Conservation (phyloP, 2,113 vertebrate species). For the Toxotes jaculatrix region DNA sequence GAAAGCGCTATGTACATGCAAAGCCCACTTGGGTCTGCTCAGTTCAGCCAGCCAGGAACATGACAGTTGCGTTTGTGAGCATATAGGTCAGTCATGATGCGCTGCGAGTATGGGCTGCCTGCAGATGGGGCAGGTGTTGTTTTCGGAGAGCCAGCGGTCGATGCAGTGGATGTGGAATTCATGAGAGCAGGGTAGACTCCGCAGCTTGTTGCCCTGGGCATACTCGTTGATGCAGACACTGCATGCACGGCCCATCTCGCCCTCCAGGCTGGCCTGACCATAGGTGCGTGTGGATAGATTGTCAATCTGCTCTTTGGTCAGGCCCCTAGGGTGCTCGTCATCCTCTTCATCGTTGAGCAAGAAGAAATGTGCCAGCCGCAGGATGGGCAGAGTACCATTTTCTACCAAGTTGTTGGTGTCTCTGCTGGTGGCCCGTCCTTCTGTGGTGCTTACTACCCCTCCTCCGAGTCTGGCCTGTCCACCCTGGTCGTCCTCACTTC, state of each 20-base stretch:
- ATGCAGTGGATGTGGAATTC: conserved; percentile 98
- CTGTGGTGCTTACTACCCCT: conserved; percentile 62
- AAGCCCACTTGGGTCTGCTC: conserved; percentile 67
- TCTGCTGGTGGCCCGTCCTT: conserved; percentile 80
- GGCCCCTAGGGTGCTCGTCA: conserved; percentile 88
- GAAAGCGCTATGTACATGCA: conserved; percentile 84
- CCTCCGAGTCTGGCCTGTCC: conserved; percentile 74
- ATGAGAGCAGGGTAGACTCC: conserved; percentile 92
- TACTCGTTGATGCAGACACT: conserved; percentile 98
- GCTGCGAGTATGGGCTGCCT: conserved; percentile 89
- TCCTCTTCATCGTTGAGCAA: conserved; percentile 92
- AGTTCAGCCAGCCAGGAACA: conserved; percentile 66
- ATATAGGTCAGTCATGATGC: conserved; percentile 82
- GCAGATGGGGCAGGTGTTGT: conserved; percentile 96
- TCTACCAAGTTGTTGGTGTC: conserved; percentile 91
- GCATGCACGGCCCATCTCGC: conserved; percentile 89
- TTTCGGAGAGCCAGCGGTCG: conserved; percentile 97
- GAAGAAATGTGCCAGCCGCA: conserved; percentile 94
- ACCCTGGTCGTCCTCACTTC: conserved; percentile 70
- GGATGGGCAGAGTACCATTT: conserved; percentile 91
- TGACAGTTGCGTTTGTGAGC: conserved; percentile 45
- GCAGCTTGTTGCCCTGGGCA: conserved; percentile 94
- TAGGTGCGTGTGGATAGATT: conserved; percentile 94
- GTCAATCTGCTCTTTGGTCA: conserved; percentile 99
- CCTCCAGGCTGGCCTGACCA: conserved; percentile 88